Evolutionary conservation across 2,113 vertebrate species (phyloP), one percentile per base, ranked within the genome.

Genomic region (Carettochelys insculpta): DNA sequence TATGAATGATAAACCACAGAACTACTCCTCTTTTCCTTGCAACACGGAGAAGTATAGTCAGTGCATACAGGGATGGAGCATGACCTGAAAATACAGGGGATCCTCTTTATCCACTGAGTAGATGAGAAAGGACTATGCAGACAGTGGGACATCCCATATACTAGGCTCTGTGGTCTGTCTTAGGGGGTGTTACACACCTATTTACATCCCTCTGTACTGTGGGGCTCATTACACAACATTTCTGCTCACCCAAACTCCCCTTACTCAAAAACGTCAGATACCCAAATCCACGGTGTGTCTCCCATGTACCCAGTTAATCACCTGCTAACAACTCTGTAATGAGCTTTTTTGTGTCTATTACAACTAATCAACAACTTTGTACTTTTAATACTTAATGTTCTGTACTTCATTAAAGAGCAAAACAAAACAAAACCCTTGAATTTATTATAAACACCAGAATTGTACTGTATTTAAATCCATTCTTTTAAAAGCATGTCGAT

Each of bases 31-130:
- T 25, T 53, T 56, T 86, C 80, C 31, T 14, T 61, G 85, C 52
- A 77, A 81, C 90, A 61, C 52, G 77, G 76, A 86, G 84, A 56
- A 96, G 85, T 13, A n/a, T 88, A 80, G 13, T n/a, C 45, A 47
- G 82, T 56, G 41, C 11, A 73, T 25, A 45, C 6, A 3, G 45
- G 31, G 87, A 77, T 12, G 73, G 53, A 7, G n/a, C n/a, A 86
- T 1, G 24, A 13, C 41, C 24, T 24, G 24, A 73, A 73, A 45
- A 45, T 73, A 27, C 41, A 73, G 41, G 41, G 38, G 25, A 45
- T 24, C 12, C 11, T 73, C 41, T 65, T 65, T 68, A 68, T 68
- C 19, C 5, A 68, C n/a, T 84, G 47, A 88, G 77, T 6, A 34
- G 82, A 68, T 9, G 80, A 34, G 0, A 0, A 90, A 90, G 9